Base-by-base conservation (phyloP, 2,113 vertebrate species). In the Emydura subglobosa region DNA sequence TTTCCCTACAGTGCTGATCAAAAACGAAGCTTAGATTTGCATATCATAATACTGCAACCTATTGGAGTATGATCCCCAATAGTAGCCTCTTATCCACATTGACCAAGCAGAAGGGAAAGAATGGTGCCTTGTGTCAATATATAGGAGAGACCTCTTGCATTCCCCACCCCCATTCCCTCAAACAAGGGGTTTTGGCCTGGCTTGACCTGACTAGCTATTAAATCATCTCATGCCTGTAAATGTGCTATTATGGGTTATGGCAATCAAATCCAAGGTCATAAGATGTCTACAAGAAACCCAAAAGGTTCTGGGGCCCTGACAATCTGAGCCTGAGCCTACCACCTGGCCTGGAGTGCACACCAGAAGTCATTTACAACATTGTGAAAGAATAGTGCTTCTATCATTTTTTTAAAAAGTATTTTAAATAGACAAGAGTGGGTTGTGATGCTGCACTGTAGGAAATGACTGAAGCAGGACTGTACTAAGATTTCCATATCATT, bases 391-490 rank as follows among this genome's bases (percentile, higher is more conserved):
- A 39, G 49, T 78, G 21, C n/a, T 16, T 42, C 0, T 0, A 44
- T 55, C 0, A 4, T 44, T 80, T 92, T 17, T 42, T 80, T 27
- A 54, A 22, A 10, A 42, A 17, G 44, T 5, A 5, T 2, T 10
- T 2, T 10, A 11, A 2, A 31, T 9, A 44, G 5, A 1, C 27
- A 85, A 24, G 3, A 6, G 3, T 0, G 1, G 34, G 10, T 29
- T 19, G 8, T 19, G 49, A n/a, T 85, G 89, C 76, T 0, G 0
- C 6, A 31, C 7, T 39, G 6, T 24, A 47, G n/a, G 19, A 89
- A 29, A 8, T 55, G 34, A 61, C 10, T 0, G 1, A 61, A n/a
- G 42, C 59, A 91, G 47, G 29, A 78, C 11, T 49, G 11, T 0
- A 0, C 7, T 44, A 34, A 0, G 0, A 13, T 82, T 90, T 51